These are phyloP conservation scores for Ypsolopha scabrella DNA, from an alignment of 2,888 invertebrate species.

Conservation along the genomic window DNA sequence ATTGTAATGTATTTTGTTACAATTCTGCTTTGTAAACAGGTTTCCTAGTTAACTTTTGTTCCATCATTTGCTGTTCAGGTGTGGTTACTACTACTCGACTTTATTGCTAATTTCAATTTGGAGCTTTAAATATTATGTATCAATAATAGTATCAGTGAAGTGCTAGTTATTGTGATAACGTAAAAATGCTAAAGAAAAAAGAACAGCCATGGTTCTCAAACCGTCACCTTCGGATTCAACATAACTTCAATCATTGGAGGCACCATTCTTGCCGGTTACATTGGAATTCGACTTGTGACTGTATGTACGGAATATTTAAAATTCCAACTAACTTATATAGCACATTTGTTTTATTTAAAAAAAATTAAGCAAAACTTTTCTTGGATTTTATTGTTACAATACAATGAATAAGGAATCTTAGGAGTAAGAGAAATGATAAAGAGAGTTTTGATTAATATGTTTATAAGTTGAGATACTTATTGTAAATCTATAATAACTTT, in stretches of 20 bases:
- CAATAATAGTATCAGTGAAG: neutral
- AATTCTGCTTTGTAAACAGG: slow-evolving; percentile 25
- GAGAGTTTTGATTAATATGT: too few relatives aligned
- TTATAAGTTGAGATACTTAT: too few relatives aligned
- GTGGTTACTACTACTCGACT: neutral
- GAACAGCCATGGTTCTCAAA: slow-evolving; percentile 57
- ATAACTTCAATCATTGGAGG: slow-evolving; percentile 46
- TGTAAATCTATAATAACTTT: too few relatives aligned
- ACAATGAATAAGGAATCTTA: too few relatives aligned
- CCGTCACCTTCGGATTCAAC: slow-evolving; percentile 46
- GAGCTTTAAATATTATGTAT: neutral
- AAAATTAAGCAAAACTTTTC: too few relatives aligned
- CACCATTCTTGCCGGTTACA: slow-evolving; percentile 45
- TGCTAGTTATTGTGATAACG: neutral
- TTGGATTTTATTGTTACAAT: too few relatives aligned
- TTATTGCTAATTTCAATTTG: neutral
- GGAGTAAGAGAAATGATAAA: too few relatives aligned
- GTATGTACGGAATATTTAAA: slow-evolving; percentile 30
- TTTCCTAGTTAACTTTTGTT: slow-evolving; percentile 28
- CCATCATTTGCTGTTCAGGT: slow-evolving; percentile 28
- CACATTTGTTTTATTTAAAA: neutral
- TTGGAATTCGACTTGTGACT: slow-evolving; percentile 54
- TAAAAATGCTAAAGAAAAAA: slow-evolving; percentile 56
- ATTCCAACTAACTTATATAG: neutral
- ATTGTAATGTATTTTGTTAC: neutral